A percentile compares a stretch with the other conserved stretches of the same genome.
Conservation (phyloP, 2,797 vertebrate genomes). For the Enteromius anoplus region DNA sequence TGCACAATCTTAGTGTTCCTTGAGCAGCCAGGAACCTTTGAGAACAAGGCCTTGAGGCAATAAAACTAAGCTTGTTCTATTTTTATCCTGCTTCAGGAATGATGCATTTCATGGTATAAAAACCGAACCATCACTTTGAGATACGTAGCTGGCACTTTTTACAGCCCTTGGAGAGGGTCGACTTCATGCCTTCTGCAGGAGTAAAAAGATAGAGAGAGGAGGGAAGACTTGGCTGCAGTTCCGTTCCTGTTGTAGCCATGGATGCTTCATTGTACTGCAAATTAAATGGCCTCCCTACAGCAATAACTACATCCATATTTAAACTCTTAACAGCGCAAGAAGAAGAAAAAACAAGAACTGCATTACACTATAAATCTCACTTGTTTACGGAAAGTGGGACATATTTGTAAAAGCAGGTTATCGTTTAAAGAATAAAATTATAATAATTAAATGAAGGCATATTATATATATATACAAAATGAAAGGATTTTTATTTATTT, state of each 20-base stretch:
- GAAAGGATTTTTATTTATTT: not conserved
- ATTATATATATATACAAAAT: not conserved
- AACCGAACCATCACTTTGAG: slow-evolving; percentile 5
- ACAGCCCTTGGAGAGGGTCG: slow-evolving; percentile 27
- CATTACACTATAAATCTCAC: slow-evolving; percentile 25
- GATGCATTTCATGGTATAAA: slow-evolving; percentile 53
- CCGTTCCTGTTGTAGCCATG: slow-evolving; percentile 30
- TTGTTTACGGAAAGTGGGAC: slow-evolving; percentile 4
- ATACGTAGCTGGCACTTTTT: slow-evolving; percentile 26
- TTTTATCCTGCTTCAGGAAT: slow-evolving; percentile 53
- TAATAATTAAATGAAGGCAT: not conserved
- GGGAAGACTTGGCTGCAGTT: slow-evolving; percentile 32
- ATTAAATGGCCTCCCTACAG: slow-evolving; percentile 50
- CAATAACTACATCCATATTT: slow-evolving; percentile 44
- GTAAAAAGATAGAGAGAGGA: slow-evolving; percentile 11
- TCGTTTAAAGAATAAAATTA: not conserved
- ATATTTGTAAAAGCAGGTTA: slow-evolving; percentile 3
- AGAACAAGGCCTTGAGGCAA: slow-evolving; percentile 61
- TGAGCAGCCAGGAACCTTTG: slow-evolving; percentile 57
- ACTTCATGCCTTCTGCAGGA: slow-evolving; percentile 33
- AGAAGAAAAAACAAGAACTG: not conserved
- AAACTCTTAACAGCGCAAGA: slow-evolving; percentile 27
- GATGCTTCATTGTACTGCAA: slow-evolving; percentile 47
- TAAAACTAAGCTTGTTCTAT: slow-evolving; percentile 58
- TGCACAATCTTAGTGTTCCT: slow-evolving; percentile 51